These are phyloP conservation scores for Engystomops pustulosus DNA, from an alignment of 2,113 vertebrate species.

Conservation along the genomic window DNA sequence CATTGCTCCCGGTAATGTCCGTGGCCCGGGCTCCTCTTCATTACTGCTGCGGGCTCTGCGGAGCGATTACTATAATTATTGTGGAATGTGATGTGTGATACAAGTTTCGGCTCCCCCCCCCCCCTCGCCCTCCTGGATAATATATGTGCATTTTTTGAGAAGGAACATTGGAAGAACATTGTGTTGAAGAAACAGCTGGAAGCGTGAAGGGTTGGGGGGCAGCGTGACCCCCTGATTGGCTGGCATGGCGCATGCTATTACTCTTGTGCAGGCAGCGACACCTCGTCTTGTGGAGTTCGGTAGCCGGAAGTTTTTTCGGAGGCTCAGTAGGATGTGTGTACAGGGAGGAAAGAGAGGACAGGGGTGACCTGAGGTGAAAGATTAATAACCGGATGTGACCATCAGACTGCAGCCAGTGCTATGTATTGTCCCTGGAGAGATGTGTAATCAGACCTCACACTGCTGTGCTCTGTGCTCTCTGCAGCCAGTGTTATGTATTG, in stretches of 20 bases:
- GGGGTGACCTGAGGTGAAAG: neutral
- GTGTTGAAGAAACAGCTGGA: constrained; percentile 50
- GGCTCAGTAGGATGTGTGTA: neutral
- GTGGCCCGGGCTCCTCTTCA: neutral
- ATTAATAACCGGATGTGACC: no score
- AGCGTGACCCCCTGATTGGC: constrained; percentile 35
- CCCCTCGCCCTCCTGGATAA: constrained; percentile 14
- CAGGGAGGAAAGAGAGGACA: neutral
- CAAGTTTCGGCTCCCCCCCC: neutral
- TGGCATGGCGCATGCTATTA: constrained; percentile 27
- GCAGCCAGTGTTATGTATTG: no score
- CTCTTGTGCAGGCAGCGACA: constrained; percentile 2
- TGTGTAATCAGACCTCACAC: no score
- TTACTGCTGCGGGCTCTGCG: neutral
- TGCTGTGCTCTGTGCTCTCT: no score
- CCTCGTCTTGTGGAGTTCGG: neutral
- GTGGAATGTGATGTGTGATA: neutral
- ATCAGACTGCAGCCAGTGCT: no score
- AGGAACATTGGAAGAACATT: constrained; percentile 56
- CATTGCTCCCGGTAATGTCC: neutral
- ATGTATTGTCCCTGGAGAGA: no score
- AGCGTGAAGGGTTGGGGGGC: constrained; percentile 16
- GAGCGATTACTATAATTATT: constrained; percentile 21
- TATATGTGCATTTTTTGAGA: constrained; percentile 52
- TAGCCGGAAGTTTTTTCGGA: neutral